Percentiles rank a stretch among this genome's conserved stretches.
Conservation (phyloP, 2,113 vertebrate species). For the Pterocles burchelli region DNA sequence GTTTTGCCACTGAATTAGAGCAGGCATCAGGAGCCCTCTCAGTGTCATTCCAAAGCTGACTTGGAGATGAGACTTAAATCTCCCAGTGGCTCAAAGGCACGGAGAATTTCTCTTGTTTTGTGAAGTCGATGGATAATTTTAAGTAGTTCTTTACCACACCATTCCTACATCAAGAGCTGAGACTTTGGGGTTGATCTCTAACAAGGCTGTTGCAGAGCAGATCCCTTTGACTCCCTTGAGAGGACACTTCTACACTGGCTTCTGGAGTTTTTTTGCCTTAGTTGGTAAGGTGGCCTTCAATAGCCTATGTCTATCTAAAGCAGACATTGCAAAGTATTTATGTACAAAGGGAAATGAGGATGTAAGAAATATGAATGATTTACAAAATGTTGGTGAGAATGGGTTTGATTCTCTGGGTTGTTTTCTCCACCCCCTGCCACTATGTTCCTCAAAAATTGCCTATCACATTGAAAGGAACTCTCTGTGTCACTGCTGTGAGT, state of each 20-base stretch:
- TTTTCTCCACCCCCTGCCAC: fast-evolving
- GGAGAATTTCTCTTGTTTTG: not conserved
- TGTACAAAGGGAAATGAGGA: not conserved
- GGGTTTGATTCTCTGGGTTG: not conserved
- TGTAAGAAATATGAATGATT: not conserved
- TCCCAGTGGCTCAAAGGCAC: not conserved
- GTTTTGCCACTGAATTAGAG: not conserved
- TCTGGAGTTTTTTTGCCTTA: not conserved
- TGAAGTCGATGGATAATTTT: not conserved
- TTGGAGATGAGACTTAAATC: not conserved
- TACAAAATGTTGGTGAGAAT: not conserved
- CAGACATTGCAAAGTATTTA: not conserved
- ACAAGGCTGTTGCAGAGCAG: not conserved
- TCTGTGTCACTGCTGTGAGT: not conserved
- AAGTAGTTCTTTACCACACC: not conserved
- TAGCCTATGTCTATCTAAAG: not conserved
- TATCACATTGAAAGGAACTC: not conserved
- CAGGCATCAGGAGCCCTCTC: not conserved
- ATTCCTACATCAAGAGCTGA: not conserved
- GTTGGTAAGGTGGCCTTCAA: not conserved
- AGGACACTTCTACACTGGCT: not conserved
- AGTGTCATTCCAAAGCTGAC: not conserved
- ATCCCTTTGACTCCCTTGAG: not conserved
- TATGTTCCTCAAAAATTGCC: not conserved
- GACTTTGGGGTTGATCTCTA: not conserved